Base-by-base conservation (phyloP, 1,140 invertebrate species). In the Sminthurinus signatus region DNA sequence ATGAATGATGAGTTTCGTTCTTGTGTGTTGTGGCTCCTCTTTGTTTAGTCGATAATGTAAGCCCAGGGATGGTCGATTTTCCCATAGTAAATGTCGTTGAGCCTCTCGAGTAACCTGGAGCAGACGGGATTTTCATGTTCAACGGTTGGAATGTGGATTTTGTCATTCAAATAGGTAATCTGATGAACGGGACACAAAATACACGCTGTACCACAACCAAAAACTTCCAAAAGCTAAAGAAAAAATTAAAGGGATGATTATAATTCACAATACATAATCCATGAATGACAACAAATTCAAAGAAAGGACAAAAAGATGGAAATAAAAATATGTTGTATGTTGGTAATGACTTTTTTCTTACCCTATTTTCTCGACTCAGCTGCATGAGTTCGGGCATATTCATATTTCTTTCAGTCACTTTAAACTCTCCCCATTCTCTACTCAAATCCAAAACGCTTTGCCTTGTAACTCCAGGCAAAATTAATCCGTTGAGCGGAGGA, bases 151-250 rank as follows among this genome's bases (percentile, higher is more conserved):
- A 93, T 83, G 5, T 81, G 72, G 57, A 93, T 78, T 68, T 81
- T 74, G 64, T 83, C 70, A 2, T 81, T 85, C 64, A 85, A 57
- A 75, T 86, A 94, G 39, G 85, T 80, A 57, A 98, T 91, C 31
- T 82, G 80, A 29, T 85, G 86, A 42, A 98, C 84, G 1, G 95
- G 95, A 75, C 88, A 93, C 1, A 98, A 86, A 50, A 94, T 81
- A 71, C 90, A 93, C 0, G 95, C 95, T 21, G 95, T 98, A 57
- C 95, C 95, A 51, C 91, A 83, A 46, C 93, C 94, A 80, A 98
- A 98, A 73, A 96, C 81, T 79, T 98, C 94, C 65, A 95, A 74
- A 51, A 98, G 76, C 92, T 96, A 77, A 17, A 80, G 70, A 61
- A 72, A 52, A 59, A 63, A 62, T 39, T 63, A n/a, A 52, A 60